Percentiles rank a stretch among this genome's conserved stretches.
These are phyloP conservation scores for Coccyzus lansbergi DNA, from an alignment of 2,797 vertebrate genomes.

Conservation along the genomic window DNA sequence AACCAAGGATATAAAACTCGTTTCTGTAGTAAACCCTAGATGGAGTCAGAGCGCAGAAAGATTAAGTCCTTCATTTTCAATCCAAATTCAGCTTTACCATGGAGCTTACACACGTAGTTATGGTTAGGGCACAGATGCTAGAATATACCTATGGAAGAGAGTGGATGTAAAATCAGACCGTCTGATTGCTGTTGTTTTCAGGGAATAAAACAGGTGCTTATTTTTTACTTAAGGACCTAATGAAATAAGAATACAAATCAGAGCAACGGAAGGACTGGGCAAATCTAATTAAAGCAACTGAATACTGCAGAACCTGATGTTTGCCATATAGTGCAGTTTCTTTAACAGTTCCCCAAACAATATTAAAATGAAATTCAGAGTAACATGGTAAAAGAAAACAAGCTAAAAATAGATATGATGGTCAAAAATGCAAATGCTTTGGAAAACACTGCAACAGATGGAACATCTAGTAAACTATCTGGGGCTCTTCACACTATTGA, in stretches of 20 bases:
- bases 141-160: not conserved
- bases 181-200: not conserved
- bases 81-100: not conserved
- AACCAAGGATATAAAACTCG: not conserved
- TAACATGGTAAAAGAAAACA: not conserved
- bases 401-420: not conserved
- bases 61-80: not conserved
- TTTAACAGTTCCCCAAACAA: not conserved
- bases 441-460: not conserved
- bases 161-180: not conserved
- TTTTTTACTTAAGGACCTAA: not conserved
- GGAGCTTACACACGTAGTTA: not conserved
- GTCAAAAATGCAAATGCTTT: not conserved
- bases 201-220: not conserved
- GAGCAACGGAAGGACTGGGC: not conserved
- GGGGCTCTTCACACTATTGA: not conserved
- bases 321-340: not conserved
- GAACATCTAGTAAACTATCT: not conserved
- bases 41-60: not conserved
- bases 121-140: rapidly evolving
- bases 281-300: not conserved
- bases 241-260: not conserved
- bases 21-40: not conserved
- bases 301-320: not conserved
- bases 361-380: not conserved